phyloP scores from a whole-genome alignment of 2,113 vertebrate species.

The Prionailurus bengalensis region DNA sequence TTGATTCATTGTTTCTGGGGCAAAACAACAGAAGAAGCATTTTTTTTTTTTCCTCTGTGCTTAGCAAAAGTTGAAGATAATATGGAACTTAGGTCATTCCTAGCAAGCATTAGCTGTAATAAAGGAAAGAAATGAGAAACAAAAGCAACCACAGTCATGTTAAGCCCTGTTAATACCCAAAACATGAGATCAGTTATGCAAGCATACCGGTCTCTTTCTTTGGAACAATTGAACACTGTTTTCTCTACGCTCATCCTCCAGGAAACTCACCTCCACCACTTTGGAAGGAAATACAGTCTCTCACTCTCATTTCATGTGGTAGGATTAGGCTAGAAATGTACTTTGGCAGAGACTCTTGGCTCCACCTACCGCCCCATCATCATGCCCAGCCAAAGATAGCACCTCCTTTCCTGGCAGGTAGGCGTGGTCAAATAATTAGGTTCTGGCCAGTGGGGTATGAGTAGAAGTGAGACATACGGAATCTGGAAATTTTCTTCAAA shows the following conservation, averaged over 20 bases:
- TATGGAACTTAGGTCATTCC: not conserved
- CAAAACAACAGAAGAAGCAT: not conserved
- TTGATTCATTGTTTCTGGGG: not conserved
- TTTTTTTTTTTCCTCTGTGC: not conserved
- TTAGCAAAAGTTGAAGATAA: constrained; percentile 31
- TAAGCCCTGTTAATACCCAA: constrained; percentile 37
- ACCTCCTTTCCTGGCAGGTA: not conserved
- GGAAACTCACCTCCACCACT: not conserved
- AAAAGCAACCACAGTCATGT: not conserved
- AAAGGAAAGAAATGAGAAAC: constrained; percentile 26
- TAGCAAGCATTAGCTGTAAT: not conserved
- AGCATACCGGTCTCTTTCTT: not conserved
- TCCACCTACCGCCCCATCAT: not conserved
- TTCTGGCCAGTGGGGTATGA: not conserved
- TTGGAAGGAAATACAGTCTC: constrained; percentile 6
- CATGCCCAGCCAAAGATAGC: not conserved
- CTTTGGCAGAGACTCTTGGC: not conserved
- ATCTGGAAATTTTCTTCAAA: not conserved
- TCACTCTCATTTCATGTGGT: not conserved
- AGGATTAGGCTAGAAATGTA: constrained; percentile 7
- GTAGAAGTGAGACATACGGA: not conserved
- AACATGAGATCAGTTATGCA: not conserved
- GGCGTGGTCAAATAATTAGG: not conserved
- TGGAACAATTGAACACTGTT: not conserved
- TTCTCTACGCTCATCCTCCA: not conserved